phyloP scores from a whole-genome alignment of 2,113 vertebrate genomes.

The Otus sunia region DNA sequence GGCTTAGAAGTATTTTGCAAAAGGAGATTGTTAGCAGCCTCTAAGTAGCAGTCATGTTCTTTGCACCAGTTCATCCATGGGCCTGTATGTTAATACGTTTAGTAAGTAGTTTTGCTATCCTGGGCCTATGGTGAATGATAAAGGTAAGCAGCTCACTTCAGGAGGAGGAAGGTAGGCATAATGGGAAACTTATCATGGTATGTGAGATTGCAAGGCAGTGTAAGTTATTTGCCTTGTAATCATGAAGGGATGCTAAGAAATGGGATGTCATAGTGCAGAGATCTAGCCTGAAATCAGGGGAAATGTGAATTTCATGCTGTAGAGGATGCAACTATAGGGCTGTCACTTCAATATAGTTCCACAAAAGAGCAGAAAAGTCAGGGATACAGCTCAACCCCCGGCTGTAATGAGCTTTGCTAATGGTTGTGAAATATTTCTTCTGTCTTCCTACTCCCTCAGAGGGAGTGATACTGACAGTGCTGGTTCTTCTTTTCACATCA shows the following conservation, averaged over 20 bases:
- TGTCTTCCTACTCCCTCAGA: background rate
- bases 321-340: background rate
- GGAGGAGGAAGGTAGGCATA: background rate
- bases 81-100: background rate
- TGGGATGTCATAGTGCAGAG: background rate
- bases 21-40: background rate
- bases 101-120: background rate
- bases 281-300: background rate
- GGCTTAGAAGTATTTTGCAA: background rate
- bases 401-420: background rate
- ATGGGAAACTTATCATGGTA: background rate
- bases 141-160: background rate
- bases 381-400: background rate
- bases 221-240: background rate
- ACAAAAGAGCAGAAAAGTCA: background rate
- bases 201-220: background rate
- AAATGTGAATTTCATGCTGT: background rate
- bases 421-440: conserved; percentile 21
- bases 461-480: background rate
- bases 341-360: background rate
- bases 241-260: background rate
- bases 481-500: conserved; percentile 3
- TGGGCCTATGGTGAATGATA: background rate
- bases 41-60: background rate
- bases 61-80: background rate